Conservation (phyloP, 64 coral and sea anemone species). For the Pocillopora verrucosa region DNA sequence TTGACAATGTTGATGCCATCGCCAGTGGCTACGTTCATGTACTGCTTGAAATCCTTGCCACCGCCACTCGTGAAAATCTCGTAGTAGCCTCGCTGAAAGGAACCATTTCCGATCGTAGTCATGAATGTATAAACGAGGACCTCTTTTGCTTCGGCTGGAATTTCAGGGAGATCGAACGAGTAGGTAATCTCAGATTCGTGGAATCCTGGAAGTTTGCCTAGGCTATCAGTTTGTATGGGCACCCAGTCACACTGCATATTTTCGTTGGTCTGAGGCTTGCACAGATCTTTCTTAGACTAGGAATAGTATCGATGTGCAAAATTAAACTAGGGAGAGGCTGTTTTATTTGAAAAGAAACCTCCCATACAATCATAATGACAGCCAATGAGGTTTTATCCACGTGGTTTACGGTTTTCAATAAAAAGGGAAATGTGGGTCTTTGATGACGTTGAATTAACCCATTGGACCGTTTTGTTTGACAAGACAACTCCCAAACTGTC, state of each 20-base stretch:
- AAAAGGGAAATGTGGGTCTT: too few species aligned
- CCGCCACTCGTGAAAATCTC: not conserved
- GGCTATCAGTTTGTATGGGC: not conserved
- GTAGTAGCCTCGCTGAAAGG: not conserved
- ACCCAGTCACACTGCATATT: not conserved
- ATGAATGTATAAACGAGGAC: constrained; percentile 12
- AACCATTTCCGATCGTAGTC: not conserved
- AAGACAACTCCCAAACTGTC: too few species aligned
- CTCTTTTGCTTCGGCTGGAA: not conserved
- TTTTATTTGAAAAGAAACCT: too few species aligned
- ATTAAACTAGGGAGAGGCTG: too few species aligned
- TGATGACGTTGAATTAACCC: too few species aligned
- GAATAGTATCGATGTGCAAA: too few species aligned
- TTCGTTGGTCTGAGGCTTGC: not conserved
- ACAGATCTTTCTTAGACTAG: not conserved
- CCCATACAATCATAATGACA: too few species aligned
- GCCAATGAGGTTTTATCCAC: too few species aligned
- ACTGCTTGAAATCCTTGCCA: not conserved
- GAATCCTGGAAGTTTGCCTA: not conserved
- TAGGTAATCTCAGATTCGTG: not conserved
- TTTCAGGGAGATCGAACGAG: too few species aligned
- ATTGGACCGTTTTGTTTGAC: too few species aligned
- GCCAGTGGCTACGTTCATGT: constrained; percentile 27
- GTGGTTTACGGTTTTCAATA: too few species aligned
- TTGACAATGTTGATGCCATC: not conserved